Percentiles rank a stretch among this genome's conserved stretches.
Evolutionary conservation across 2,888 invertebrate species (phyloP).

Genomic region (Meiosimyza platycephala): DNA sequence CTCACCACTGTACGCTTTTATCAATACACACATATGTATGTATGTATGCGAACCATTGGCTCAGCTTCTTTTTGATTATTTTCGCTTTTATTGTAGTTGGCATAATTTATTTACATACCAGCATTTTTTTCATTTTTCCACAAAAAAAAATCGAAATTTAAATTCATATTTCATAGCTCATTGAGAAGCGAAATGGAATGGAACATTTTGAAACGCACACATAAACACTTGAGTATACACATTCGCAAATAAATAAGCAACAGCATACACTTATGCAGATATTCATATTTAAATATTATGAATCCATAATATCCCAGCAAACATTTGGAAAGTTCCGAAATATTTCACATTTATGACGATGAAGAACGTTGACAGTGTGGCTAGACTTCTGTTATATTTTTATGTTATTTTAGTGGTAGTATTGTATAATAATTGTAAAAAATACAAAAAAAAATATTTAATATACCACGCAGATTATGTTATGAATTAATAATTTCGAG

Average conservation of each 20-base stretch:
- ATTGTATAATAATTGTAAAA: too few species aligned
- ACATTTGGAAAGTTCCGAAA: background rate
- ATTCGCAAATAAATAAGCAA: background rate
- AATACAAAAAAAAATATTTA: too few species aligned
- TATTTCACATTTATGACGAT: background rate
- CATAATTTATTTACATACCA: slow-evolving; percentile 3
- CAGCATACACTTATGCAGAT: slow-evolving; percentile 1
- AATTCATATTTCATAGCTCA: slow-evolving; percentile 55
- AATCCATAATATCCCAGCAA: background rate
- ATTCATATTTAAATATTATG: background rate
- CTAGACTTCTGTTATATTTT: too few species aligned
- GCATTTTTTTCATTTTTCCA: background rate
- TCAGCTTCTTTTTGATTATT: background rate
- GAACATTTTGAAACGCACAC: slow-evolving; percentile 37
- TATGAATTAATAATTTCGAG: too few species aligned
- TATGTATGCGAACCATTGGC: background rate
- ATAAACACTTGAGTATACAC: background rate
- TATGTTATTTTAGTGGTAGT: too few species aligned
- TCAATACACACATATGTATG: background rate
- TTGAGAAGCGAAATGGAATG: slow-evolving; percentile 53
- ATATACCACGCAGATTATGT: too few species aligned
- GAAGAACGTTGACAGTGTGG: too few species aligned
- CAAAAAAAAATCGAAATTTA: slow-evolving; percentile 18
- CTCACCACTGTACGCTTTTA: background rate
- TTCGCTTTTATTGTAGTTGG: slow-evolving; percentile 3